A percentile compares a stretch with the other conserved stretches of the same genome.
phyloP scores from a whole-genome alignment of 2,113 vertebrate genomes.

The Carettochelys insculpta region DNA sequence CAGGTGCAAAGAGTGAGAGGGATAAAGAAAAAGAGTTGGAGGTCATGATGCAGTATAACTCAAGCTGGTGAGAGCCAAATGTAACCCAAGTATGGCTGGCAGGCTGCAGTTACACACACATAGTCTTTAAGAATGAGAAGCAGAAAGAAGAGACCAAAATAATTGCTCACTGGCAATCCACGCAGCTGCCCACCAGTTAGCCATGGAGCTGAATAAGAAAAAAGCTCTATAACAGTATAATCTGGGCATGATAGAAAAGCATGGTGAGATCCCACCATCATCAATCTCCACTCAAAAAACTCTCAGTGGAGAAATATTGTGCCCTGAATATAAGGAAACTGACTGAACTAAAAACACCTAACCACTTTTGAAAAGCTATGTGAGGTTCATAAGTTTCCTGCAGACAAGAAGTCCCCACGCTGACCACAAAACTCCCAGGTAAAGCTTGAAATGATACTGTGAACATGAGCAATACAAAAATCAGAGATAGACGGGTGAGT shows the following conservation, averaged over 20 bases:
- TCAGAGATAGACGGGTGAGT: too few relatives aligned
- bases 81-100: neutral
- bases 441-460: neutral
- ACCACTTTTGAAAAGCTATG: neutral
- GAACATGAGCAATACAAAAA: too few relatives aligned
- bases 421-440: neutral
- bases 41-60: too few relatives aligned
- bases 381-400: neutral
- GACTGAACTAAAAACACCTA: neutral
- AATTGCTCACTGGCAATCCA: too few relatives aligned
- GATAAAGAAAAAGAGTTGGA: too few relatives aligned
- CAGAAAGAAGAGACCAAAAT: neutral
- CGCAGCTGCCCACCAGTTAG: neutral
- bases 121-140: neutral
- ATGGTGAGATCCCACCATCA: neutral
- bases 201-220: neutral
- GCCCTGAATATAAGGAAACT: neutral
- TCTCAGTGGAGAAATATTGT: neutral
- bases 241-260: neutral
- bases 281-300: neutral
- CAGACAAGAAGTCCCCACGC: neutral
- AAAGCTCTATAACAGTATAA: neutral
- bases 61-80: neutral
- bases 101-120: neutral
- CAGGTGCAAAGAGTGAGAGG: too few relatives aligned